Percentiles rank a stretch among this genome's conserved stretches.
phyloP scores from a whole-genome alignment of 2,888 invertebrate species.

The Drosophila nigricruria region DNA sequence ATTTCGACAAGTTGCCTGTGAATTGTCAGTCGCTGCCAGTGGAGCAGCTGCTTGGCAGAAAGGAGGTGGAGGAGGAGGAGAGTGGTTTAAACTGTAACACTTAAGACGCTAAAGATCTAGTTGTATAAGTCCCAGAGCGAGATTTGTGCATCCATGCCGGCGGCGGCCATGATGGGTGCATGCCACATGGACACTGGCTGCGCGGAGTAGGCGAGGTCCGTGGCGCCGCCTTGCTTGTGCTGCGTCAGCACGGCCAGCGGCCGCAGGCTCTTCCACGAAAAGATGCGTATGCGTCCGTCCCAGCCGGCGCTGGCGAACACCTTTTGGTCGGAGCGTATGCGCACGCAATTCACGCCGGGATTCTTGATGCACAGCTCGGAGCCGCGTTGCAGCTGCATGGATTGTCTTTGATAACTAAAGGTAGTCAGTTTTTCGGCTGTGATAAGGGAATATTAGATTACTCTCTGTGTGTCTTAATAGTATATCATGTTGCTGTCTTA shows the following conservation, averaged over 20 bases:
- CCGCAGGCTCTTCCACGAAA: conserved; percentile 91
- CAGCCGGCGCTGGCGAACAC: conserved; percentile 91
- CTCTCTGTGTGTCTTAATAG: neutral
- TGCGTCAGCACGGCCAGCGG: conserved; percentile 90
- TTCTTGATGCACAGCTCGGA: conserved; percentile 89
- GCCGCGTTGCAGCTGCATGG: conserved; percentile 86
- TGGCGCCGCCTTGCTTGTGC: conserved; percentile 90
- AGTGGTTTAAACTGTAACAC: conserved; percentile 39
- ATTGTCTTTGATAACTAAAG: conserved; percentile 82
- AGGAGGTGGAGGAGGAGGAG: too few species aligned
- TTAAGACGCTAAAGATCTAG: conserved; percentile 68
- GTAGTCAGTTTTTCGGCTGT: conserved; percentile 79
- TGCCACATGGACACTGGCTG: conserved; percentile 89
- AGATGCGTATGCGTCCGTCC: conserved; percentile 91
- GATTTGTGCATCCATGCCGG: conserved; percentile 91
- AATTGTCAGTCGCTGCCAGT: conserved; percentile 41
- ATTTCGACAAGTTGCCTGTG: conserved; percentile 7
- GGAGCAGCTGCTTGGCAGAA: conserved; percentile 13
- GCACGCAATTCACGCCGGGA: conserved; percentile 90
- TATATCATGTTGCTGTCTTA: conserved; percentile 36
- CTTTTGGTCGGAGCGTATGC: conserved; percentile 89
- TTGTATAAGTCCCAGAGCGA: conserved; percentile 94
- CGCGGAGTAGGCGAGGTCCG: conserved; percentile 90
- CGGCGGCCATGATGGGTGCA: conserved; percentile 92
- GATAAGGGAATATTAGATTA: neutral